Evolutionary conservation across 2,888 invertebrate species (phyloP).

Genomic region (Leptopilina drosophilae): DNA sequence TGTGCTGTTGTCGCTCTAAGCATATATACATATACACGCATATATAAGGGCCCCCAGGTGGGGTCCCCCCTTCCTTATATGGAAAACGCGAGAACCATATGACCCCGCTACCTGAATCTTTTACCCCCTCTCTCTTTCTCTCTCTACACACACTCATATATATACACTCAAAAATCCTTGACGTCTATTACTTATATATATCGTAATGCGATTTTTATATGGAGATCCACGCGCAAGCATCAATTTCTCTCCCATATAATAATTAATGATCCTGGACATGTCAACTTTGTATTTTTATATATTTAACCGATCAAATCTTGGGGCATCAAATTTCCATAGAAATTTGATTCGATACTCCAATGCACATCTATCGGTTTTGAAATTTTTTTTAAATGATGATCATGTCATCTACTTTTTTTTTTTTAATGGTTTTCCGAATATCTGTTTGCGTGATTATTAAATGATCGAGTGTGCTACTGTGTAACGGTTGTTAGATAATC

Average conservation of each 20-base stretch:
- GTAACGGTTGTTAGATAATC: conserved; percentile 1
- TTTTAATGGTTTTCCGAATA: not conserved
- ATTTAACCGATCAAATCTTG: conserved; percentile 48
- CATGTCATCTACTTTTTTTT: conserved; percentile 25
- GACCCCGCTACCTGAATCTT: conserved; percentile 65
- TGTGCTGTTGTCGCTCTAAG: conserved; percentile 55
- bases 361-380: conserved; percentile 43
- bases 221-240: conserved; percentile 53
- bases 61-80: conserved; percentile 65
- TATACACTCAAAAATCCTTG: conserved; percentile 51
- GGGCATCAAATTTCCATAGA: conserved; percentile 46
- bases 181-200: conserved; percentile 68
- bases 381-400: conserved; percentile 47
- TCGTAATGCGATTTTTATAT: conserved; percentile 74
- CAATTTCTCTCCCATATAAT: conserved; percentile 50
- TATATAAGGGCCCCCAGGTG: conserved; percentile 71
- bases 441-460: not conserved
- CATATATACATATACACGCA: conserved; percentile 18
- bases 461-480: not conserved
- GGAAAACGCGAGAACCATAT: conserved; percentile 60
- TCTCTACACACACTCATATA: no score
- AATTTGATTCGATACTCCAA: conserved; percentile 57
- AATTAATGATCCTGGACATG: conserved; percentile 68
- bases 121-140: conserved; percentile 46
- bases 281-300: not conserved